phyloP scores from a whole-genome alignment of 1,140 invertebrate genomes.

The Hylaeus volcanicus region DNA sequence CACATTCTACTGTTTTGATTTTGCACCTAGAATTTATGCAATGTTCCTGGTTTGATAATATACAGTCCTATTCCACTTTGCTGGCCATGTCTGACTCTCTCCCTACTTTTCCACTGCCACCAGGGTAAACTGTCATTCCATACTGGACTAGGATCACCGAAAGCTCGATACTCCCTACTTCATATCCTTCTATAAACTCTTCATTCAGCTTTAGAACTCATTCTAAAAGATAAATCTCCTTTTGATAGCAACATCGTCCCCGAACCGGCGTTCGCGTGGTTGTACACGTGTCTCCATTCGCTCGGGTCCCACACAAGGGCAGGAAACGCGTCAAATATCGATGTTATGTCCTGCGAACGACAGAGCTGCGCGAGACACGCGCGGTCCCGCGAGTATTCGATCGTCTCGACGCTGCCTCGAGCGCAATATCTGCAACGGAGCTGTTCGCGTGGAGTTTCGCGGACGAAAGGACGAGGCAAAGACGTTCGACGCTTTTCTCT shows the following conservation, averaged over 20 bases:
- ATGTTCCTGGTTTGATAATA: too few species aligned
- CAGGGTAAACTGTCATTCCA: background rate
- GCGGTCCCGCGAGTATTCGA: background rate
- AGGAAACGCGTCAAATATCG: background rate
- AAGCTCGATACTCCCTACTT: too few species aligned
- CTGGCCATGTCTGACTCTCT: background rate
- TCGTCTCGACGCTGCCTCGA: background rate
- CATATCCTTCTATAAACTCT: background rate
- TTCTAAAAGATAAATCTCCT: background rate
- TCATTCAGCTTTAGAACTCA: background rate
- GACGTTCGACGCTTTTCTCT: background rate
- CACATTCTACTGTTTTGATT: too few species aligned
- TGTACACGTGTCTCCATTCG: background rate
- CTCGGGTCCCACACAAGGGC: background rate
- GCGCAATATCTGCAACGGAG: background rate
- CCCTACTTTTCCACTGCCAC: background rate
- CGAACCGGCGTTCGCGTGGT: background rate
- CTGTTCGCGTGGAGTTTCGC: background rate
- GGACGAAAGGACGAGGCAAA: conserved; percentile 13
- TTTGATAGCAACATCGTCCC: background rate
- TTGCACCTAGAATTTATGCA: too few species aligned
- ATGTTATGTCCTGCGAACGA: background rate
- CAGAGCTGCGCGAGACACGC: background rate
- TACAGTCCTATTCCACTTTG: too few species aligned
- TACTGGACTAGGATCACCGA: too few species aligned